These are phyloP conservation scores for Melanotaenia parkinsoni DNA, from an alignment of 2,797 vertebrate genomes.

Conservation along the genomic window DNA sequence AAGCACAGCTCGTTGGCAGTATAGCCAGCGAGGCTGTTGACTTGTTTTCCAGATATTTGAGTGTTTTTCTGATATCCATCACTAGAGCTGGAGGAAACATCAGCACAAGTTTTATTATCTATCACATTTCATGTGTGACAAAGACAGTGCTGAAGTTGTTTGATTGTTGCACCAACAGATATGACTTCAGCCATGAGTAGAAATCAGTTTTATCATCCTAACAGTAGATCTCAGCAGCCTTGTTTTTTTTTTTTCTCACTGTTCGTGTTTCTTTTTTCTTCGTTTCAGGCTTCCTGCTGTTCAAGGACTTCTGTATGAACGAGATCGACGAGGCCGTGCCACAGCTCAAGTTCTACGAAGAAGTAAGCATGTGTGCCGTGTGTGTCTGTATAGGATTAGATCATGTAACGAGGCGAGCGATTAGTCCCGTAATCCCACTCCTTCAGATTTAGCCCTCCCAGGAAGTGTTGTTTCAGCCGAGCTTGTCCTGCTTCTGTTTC, in stretches of 20 bases:
- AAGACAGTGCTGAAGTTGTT: neutral
- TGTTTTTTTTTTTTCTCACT: neutral
- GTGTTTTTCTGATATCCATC: too few species aligned
- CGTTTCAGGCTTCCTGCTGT: slow-evolving; percentile 91
- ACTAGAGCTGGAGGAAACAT: too few species aligned
- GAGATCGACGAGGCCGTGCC: slow-evolving; percentile 96
- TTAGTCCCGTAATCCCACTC: slow-evolving; percentile 61
- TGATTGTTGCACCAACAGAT: neutral
- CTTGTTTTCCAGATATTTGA: too few species aligned
- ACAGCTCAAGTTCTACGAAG: slow-evolving; percentile 97
- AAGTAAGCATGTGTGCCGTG: slow-evolving; percentile 79
- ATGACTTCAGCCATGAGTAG: neutral
- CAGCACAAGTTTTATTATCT: too few species aligned
- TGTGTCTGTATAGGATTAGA: slow-evolving; percentile 34
- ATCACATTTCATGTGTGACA: too few species aligned
- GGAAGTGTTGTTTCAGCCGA: slow-evolving; percentile 22
- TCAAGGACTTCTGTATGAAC: slow-evolving; percentile 96
- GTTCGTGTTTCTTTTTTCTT: slow-evolving; percentile 16
- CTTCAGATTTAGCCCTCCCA: slow-evolving; percentile 33
- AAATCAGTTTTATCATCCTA: neutral
- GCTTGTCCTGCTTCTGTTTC: slow-evolving; percentile 42
- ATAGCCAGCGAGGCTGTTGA: too few species aligned
- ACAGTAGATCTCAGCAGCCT: too few species aligned
- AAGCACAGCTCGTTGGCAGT: too few species aligned
- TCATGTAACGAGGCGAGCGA: slow-evolving; percentile 23